Evolutionary conservation across 2,113 vertebrate species (phyloP), one percentile per base, ranked within the genome.

Genomic region (Haemorhous mexicanus): DNA sequence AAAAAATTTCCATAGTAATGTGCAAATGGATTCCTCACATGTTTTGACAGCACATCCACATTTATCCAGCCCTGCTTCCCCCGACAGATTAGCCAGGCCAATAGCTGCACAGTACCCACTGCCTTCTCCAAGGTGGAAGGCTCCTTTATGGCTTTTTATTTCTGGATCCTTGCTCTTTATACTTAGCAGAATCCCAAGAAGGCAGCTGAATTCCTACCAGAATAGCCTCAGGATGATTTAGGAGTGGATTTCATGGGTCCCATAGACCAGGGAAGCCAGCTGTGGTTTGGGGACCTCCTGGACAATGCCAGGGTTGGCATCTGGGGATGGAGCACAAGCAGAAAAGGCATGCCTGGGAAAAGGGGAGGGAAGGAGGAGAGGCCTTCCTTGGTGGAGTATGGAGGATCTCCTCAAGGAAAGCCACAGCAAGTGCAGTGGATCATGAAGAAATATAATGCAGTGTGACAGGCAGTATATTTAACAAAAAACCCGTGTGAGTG

Each of bases 11-110:
- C 85, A 93, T 81, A 94, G 89, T 79, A 95, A 95, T 90, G 79
- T 91, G 90, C 81, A 94, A 93, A 96, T 82, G 72, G 93, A 80
- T 95, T 97, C 90, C 74, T 96, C 91, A 88, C 86, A 69, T 95
- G 89, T 89, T 95, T 84, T 84, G 83, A 90, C 74, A 86, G 66
- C 46, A 44, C 73, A 85, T 80, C 67, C 76, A 83, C 73, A 41
- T 89, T 89, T 90, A 76, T 90, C 86, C 66, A 88, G 19, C 75
- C 76, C 43, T 80, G 49, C 46, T 78, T 89, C 64, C 49, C 86
- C 55, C 5, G 3, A 21, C 8, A 89, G 74, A 88, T 82, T 80
- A 83, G 68, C 83, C 86, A 92, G 83, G 55, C 88, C 92, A 81
- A 84, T 77, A 44, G 73, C 53, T 92, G 84, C 53, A 46, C 44